Base-by-base conservation (phyloP, 2,113 vertebrate genomes). In the Ellobius talpinus region DNA sequence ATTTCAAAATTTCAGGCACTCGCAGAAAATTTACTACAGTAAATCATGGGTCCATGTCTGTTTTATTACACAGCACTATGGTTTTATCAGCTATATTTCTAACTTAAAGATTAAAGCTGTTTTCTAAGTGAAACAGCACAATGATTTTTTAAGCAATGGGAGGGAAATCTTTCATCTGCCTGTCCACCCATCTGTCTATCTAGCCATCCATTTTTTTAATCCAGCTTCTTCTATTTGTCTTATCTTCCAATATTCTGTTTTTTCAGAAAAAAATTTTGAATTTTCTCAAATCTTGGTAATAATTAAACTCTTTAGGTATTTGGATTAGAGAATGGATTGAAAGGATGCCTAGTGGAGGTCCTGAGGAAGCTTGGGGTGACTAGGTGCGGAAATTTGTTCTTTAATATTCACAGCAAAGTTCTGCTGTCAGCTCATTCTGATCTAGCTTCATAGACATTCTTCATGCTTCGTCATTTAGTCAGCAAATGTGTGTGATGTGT, bases 241-340 rank as follows among this genome's bases (percentile, higher is more conserved):
- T 29, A 72, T 10, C 45, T 77, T 42, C 72, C 39, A 84, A 36
- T 63, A 42, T 66, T 92, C 81, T 74, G 1, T 33, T 55, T 31
- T 92, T 19, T 12, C 14, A 47, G 29, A 31, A 81, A 12, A 58
- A 63, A 21, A 2, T 88, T 95, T 86, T 88, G 16, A 92, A 19
- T 42, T 91, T 96, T 11, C n/a, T 82, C 85, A 96, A 73, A 16
- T 3, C 45, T 96, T 91, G 29, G 4, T 91, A 74, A 79, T 72
- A 61, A 78, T n/a, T 95, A 79, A 63, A 61, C 91, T 88, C 21
- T 82, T 94, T 89, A 47, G 13, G 76, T 50, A 17, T 13, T 82
- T 87, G 39, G 10, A 7, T 68, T 96, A 45, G 58, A 87, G 77
- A 63, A 55, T 74, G 19, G 26, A 87, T 70, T 90, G 26, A 50